Percentiles rank a stretch among this genome's conserved stretches.
Conservation (phyloP, 2,797 vertebrate genomes). For the Botia kubotai region DNA sequence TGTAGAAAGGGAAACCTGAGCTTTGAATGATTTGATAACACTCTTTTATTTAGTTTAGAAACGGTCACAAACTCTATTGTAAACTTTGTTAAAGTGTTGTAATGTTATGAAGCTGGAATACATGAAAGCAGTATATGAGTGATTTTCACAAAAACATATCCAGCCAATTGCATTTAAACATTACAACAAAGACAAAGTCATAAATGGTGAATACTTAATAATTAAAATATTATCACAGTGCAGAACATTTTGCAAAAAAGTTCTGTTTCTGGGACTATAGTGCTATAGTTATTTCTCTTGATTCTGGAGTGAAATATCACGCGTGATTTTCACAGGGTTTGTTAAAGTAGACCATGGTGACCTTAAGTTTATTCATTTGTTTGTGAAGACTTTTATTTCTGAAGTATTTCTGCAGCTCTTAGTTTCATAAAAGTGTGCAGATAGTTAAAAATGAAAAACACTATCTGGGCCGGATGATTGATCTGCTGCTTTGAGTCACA, state of each 20-base stretch:
- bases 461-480: slow-evolving; percentile 4
- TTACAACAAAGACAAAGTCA: too few relatives aligned
- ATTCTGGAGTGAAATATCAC: background rate
- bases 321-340: background rate
- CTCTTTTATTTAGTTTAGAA: background rate
- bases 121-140: background rate
- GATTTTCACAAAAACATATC: too few relatives aligned
- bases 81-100: background rate
- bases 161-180: too few relatives aligned
- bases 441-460: slow-evolving; percentile 31
- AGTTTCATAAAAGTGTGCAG: slow-evolving; percentile 24
- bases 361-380: background rate
- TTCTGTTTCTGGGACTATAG: too few relatives aligned
- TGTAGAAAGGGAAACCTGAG: background rate
- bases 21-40: slow-evolving; percentile 3
- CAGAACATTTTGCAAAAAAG: too few relatives aligned
- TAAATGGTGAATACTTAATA: background rate
- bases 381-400: background rate
- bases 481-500: background rate
- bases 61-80: background rate
- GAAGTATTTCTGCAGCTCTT: background rate
- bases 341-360: background rate
- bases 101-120: background rate
- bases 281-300: background rate
- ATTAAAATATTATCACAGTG: background rate